Percentiles rank a stretch among this genome's conserved stretches.
These are phyloP conservation scores for Sipha flava DNA, from an alignment of 1,140 invertebrate species.

Conservation along the genomic window DNA sequence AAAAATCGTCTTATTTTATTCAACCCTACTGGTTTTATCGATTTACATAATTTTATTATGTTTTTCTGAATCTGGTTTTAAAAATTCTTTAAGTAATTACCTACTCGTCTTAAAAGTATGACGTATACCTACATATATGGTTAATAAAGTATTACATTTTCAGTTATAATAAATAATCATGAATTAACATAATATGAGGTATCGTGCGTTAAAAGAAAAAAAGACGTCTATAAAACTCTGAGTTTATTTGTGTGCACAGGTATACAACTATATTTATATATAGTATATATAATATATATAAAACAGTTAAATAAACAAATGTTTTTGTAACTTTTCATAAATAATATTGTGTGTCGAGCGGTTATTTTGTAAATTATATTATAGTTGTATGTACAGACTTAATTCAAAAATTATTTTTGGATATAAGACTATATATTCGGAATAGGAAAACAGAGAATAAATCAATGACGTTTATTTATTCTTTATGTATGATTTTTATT, in stretches of 20 bases:
- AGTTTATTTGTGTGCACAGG: not conserved
- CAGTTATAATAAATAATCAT: not conserved
- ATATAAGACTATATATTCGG: not conserved
- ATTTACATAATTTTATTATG: not conserved
- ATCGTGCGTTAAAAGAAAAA: not conserved
- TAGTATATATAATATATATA: too few relatives aligned
- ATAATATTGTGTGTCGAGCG: not conserved
- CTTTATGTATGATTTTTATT: not conserved
- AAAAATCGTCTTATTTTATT: too few relatives aligned
- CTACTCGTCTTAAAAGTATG: not conserved
- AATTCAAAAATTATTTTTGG: not conserved
- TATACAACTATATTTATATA: too few relatives aligned
- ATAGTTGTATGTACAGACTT: not conserved
- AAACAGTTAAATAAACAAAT: conserved; percentile 1
- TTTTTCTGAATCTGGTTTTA: not conserved
- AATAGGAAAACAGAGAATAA: not conserved
- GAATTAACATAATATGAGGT: not conserved
- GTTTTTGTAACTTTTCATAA: not conserved
- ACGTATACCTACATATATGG: too few relatives aligned
- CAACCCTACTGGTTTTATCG: not conserved
- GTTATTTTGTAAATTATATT: not conserved
- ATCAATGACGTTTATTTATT: not conserved
- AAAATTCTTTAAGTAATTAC: not conserved
- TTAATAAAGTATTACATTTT: too few relatives aligned
- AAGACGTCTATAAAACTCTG: not conserved